phyloP scores from a whole-genome alignment of 2,888 invertebrate species.

The Tenthredo scrophulariae region DNA sequence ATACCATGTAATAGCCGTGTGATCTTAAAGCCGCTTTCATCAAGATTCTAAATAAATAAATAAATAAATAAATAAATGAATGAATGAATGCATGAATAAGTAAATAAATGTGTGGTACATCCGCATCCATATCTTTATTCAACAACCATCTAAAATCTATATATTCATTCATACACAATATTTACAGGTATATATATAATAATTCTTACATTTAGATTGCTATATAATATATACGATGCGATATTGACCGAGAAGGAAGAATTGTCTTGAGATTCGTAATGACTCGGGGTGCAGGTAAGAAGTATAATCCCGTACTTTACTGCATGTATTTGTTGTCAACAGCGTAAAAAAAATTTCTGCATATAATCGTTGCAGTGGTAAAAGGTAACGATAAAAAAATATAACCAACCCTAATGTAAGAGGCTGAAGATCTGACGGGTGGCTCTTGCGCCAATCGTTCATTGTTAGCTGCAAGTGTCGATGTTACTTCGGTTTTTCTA shows the following conservation, averaged over 20 bases:
- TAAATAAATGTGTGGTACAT: not conserved
- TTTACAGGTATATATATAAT: slow-evolving; percentile 23
- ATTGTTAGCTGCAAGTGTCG: slow-evolving; percentile 73
- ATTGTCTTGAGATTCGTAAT: not conserved
- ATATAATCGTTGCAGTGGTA: not conserved
- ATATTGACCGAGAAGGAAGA: slow-evolving; percentile 18
- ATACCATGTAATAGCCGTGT: not conserved
- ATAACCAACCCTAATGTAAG: slow-evolving; percentile 35
- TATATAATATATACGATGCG: not conserved
- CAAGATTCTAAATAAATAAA: not conserved
- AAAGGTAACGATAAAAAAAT: slow-evolving; percentile 10
- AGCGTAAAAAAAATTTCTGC: not conserved
- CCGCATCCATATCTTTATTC: slow-evolving; percentile 30
- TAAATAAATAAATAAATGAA: not conserved
- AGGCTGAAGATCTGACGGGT: slow-evolving; percentile 12
- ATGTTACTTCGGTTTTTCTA: slow-evolving; percentile 65
- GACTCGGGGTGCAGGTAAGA: not conserved
- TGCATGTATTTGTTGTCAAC: not conserved
- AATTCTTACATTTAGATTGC: slow-evolving; percentile 1
- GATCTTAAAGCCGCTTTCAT: not conserved
- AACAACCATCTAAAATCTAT: slow-evolving; percentile 20
- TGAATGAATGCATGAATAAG: not conserved
- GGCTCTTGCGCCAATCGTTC: slow-evolving; percentile 72
- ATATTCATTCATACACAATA: slow-evolving; percentile 31
- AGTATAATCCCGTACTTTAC: not conserved